These are phyloP conservation scores for Psittacula echo DNA, from an alignment of 2,797 vertebrate species.

Conservation along the genomic window DNA sequence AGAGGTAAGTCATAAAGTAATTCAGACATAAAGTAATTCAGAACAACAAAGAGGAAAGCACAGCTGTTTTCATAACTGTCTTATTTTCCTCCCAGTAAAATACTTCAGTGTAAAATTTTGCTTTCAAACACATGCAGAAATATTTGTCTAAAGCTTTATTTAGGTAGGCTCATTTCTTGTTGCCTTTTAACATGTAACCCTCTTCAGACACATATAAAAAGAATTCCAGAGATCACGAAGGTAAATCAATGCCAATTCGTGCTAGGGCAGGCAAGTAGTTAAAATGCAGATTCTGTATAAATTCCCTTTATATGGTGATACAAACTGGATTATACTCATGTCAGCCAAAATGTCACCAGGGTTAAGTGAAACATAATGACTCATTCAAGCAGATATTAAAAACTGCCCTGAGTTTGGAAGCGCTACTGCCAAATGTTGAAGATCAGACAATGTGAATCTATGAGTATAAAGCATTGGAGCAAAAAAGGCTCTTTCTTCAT, in stretches of 20 bases:
- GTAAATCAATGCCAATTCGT: conserved; percentile 24
- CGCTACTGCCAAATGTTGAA: not conserved
- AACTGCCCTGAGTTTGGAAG: conserved; percentile 20
- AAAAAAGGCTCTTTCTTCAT: conserved; percentile 15
- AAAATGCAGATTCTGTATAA: conserved; percentile 28
- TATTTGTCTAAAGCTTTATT: not conserved
- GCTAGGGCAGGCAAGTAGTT: conserved; percentile 33
- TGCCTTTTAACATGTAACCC: conserved; percentile 12
- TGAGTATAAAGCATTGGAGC: not conserved
- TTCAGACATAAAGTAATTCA: not conserved
- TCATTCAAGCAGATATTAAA: not conserved
- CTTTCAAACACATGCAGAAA: not conserved
- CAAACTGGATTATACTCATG: conserved; percentile 32
- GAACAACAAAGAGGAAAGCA: not conserved
- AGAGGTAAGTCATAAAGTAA: conserved; percentile 30
- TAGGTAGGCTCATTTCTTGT: conserved; percentile 17
- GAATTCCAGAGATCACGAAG: not conserved
- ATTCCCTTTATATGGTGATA: conserved; percentile 33
- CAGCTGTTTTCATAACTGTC: not conserved
- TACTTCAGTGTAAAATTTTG: not conserved
- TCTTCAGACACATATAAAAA: conserved; percentile 11
- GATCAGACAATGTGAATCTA: conserved; percentile 32
- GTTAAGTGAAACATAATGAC: conserved; percentile 51
- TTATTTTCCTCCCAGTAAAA: not conserved
- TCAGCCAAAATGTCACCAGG: conserved; percentile 45